Conservation (phyloP, 2,113 vertebrate species). For the Hirundichthys speculiger region DNA sequence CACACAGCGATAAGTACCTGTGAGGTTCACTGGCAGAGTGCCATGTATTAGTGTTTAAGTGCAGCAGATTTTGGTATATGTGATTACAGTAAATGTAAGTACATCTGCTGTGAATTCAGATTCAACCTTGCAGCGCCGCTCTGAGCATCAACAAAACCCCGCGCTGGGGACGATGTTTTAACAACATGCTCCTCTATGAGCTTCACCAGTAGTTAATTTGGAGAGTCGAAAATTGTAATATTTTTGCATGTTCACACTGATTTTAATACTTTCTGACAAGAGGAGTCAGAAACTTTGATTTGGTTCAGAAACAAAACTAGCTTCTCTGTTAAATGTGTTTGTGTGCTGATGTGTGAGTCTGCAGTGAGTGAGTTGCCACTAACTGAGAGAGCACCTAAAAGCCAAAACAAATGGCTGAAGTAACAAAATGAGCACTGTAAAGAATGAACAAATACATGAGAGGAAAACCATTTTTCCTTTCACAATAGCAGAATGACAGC, state of each 20-base stretch:
- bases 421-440: conserved; percentile 48
- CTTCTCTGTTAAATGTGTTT: conserved; percentile 12
- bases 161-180: conserved; percentile 20
- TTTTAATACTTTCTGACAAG: conserved; percentile 18
- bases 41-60: conserved; percentile 39
- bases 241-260: conserved; percentile 2
- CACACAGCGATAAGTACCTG: conserved; percentile 39
- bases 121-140: conserved; percentile 54
- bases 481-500: conserved; percentile 17
- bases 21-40: conserved; percentile 43
- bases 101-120: conserved; percentile 54
- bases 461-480: conserved; percentile 31
- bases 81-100: conserved; percentile 50
- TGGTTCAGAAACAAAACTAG: background rate
- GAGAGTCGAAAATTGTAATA: conserved; percentile 15
- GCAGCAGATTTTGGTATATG: conserved; percentile 34
- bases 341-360: conserved; percentile 10
- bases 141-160: conserved; percentile 53
- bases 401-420: conserved; percentile 59
- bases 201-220: conserved; percentile 21
- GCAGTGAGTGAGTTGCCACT: conserved; percentile 14
- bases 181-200: conserved; percentile 1
- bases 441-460: conserved; percentile 57
- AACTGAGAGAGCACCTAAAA: conserved; percentile 54
- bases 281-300: conserved; percentile 5